phyloP scores from a whole-genome alignment of 2,888 invertebrate genomes.

The Amiota minor region DNA sequence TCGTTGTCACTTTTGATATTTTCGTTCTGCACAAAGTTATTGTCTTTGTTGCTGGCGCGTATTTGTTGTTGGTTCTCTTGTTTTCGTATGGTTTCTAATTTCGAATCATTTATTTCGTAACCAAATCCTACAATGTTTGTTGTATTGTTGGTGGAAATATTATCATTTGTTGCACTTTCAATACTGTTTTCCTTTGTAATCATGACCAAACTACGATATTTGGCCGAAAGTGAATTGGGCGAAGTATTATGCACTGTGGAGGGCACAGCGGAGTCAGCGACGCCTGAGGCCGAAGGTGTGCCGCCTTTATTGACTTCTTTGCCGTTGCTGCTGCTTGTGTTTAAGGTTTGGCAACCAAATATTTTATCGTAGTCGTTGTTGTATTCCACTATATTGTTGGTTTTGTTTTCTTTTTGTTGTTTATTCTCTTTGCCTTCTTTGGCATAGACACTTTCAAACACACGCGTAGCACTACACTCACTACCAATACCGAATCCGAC shows the following conservation, averaged over 20 bases:
- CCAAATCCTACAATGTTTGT: constrained; percentile 41
- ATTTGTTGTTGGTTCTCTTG: constrained; percentile 23
- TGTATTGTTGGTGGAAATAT: constrained; percentile 24
- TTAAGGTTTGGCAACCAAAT: constrained; percentile 51
- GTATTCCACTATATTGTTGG: background rate
- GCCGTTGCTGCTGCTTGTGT: constrained; percentile 38
- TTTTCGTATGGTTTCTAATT: constrained; percentile 18
- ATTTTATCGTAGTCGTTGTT: constrained; percentile 60
- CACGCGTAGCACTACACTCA: constrained; percentile 42
- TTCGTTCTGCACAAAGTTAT: constrained; percentile 55
- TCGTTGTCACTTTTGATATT: background rate
- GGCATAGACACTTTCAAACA: constrained; percentile 52
- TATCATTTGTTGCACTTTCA: constrained; percentile 48
- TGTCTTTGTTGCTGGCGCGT: constrained; percentile 41
- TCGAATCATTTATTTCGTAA: constrained; percentile 54
- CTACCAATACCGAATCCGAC: constrained; percentile 23
- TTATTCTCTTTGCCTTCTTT: constrained; percentile 1
- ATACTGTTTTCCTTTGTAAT: constrained; percentile 82
- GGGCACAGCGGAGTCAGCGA: constrained; percentile 13
- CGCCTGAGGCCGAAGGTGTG: background rate
- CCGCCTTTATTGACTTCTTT: constrained; percentile 33
- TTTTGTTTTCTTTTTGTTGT: constrained; percentile 4
- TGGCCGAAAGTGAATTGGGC: constrained; percentile 75
- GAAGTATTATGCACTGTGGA: constrained; percentile 41
- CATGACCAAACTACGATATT: constrained; percentile 91